Evolutionary conservation across 2,797 vertebrate genomes (phyloP).

Genomic region (Bovichtus diacanthus): DNA sequence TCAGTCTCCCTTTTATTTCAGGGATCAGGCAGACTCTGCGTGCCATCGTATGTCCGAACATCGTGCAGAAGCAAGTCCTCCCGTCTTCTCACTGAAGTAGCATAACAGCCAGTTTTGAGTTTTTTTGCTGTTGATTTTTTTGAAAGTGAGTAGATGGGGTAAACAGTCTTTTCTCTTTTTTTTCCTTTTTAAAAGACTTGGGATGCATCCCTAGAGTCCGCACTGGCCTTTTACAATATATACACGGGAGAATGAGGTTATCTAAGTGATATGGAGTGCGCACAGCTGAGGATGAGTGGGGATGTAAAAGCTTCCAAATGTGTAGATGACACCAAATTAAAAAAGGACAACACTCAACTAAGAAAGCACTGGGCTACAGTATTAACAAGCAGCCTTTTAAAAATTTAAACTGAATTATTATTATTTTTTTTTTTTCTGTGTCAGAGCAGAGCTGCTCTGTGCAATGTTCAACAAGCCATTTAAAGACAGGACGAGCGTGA

Average conservation of each 20-base stretch:
- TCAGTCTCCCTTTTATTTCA: slow-evolving; percentile 23
- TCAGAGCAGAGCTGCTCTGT: neutral
- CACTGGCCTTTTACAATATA: slow-evolving; percentile 49
- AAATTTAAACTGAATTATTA: neutral
- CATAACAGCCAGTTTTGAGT: slow-evolving; percentile 3
- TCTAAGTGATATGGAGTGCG: slow-evolving; percentile 10
- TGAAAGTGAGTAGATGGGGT: neutral
- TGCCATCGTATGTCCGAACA: slow-evolving; percentile 17
- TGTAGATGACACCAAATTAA: slow-evolving; percentile 50
- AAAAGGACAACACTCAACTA: slow-evolving; percentile 19
- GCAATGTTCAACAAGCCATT: neutral
- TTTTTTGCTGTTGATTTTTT: slow-evolving; percentile 6
- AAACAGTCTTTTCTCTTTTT: neutral
- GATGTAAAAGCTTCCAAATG: slow-evolving; percentile 29
- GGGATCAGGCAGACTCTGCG: slow-evolving; percentile 8
- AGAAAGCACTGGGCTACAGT: slow-evolving; percentile 14
- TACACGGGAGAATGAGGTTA: slow-evolving; percentile 47
- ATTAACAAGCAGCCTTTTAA: neutral
- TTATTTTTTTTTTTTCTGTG: neutral
- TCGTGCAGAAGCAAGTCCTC: slow-evolving; percentile 41
- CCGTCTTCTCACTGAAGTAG: slow-evolving; percentile 7
- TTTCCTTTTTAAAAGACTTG: slow-evolving; percentile 11
- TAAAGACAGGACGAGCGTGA: slow-evolving; percentile 3
- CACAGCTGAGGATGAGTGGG: slow-evolving; percentile 11
- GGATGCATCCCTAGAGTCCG: slow-evolving; percentile 20